These are phyloP conservation scores for Diachrysia chrysitis DNA, from an alignment of 2,888 invertebrate genomes.

Conservation along the genomic window DNA sequence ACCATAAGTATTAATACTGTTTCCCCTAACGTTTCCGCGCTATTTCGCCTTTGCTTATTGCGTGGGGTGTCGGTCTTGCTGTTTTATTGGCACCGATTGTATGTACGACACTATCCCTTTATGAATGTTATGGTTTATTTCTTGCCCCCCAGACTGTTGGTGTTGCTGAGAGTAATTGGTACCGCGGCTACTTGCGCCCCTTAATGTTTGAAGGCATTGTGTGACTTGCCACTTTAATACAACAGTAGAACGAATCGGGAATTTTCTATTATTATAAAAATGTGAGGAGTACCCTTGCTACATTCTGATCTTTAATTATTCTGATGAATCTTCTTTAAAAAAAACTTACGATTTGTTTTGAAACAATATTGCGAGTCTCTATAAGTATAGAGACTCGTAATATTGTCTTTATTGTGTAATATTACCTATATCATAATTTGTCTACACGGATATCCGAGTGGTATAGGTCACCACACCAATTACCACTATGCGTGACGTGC, in stretches of 20 bases:
- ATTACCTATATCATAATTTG: too few relatives aligned
- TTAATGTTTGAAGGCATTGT: slow-evolving; percentile 46
- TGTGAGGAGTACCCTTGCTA: slow-evolving; percentile 11
- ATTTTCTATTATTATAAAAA: slow-evolving; percentile 46
- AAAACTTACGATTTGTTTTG: neutral
- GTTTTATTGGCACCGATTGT: slow-evolving; percentile 88
- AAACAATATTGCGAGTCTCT: too few relatives aligned
- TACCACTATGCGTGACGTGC: too few relatives aligned
- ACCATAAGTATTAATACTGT: slow-evolving; percentile 89
- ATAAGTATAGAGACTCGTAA: too few relatives aligned
- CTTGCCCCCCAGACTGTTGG: slow-evolving; percentile 69
- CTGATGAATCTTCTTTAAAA: slow-evolving; percentile 3
- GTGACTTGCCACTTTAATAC: slow-evolving; percentile 58
- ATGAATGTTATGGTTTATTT: slow-evolving; percentile 84
- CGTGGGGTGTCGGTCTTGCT: slow-evolving; percentile 81
- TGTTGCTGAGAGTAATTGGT: slow-evolving; percentile 69
- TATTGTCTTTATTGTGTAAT: too few relatives aligned
- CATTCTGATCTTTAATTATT: slow-evolving; percentile 11
- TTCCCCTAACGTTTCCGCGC: slow-evolving; percentile 86
- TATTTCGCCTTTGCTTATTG: slow-evolving; percentile 86
- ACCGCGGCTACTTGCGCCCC: slow-evolving; percentile 60
- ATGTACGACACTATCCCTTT: slow-evolving; percentile 85
- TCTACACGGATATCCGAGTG: too few relatives aligned
- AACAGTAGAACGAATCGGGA: slow-evolving; percentile 48
- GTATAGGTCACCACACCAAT: too few relatives aligned